Evolutionary conservation across 2,797 vertebrate genomes (phyloP), one percentile per base, ranked within the genome.

Genomic region (Tragelaphus oryx): DNA sequence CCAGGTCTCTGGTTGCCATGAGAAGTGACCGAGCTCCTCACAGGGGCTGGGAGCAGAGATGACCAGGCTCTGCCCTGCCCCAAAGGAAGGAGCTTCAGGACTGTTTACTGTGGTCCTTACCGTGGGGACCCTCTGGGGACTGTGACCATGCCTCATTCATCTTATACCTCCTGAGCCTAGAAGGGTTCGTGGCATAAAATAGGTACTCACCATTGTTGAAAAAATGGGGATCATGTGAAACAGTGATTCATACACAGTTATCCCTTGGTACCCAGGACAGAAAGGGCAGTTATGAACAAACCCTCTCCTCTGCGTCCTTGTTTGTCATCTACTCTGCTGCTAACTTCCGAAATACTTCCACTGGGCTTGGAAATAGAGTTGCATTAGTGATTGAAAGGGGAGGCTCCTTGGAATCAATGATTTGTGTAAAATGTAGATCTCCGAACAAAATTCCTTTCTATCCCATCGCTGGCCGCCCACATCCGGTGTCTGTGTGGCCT

Each of bases 201-300:
- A n/a, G 5, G 6, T 4, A 12, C 22, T 94, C 44, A 41, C 2
- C 20, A 48, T 16, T 4, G 30, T 5, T 22, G 74, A 50, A 24
- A 48, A 18, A 48, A 30, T 4, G 22, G 33, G 74, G 22, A 4
- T n/a, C 2, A 5, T 71, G 54, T 7, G 12, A 20, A 26, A n/a
- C n/a, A 44, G 4, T 4, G 4, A 5, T 1, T 2, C 24, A 37
- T 2, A 33, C 16, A n/a, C 28, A 28, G 2, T 41, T 16, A 7
- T 16, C 37, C 8, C 41, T 22, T 37, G 33, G 78, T 4, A 1
- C 26, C 24, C 4, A 1, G 55, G 65, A 22, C 4, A 26, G 76
- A 33, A 65, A 22, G 44, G 3, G 14, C 2, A 0, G 59, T 6
- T 48, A 20, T 24, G 60, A 41, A 7, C 14, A 3, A 10, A 50